phyloP scores from a whole-genome alignment of 1,140 invertebrate species.

The Heliconius hermathena region DNA sequence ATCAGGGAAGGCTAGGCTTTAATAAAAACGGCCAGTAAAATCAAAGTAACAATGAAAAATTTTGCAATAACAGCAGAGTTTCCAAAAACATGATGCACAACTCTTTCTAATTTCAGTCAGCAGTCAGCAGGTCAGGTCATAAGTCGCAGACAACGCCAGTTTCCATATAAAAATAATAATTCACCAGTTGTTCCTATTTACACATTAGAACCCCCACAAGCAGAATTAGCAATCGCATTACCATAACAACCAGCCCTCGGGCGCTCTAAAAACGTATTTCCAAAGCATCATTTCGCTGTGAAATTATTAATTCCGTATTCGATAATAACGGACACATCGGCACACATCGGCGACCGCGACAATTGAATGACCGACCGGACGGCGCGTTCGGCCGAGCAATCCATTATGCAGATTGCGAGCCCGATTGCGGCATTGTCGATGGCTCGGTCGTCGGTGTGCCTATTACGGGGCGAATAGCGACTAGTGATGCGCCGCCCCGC shows the following conservation, averaged over 20 bases:
- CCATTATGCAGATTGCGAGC: slow-evolving; percentile 76
- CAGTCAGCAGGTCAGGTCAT: too few relatives aligned
- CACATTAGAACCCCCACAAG: neutral
- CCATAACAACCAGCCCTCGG: neutral
- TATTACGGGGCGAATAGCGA: slow-evolving; percentile 56
- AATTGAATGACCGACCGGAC: slow-evolving; percentile 73
- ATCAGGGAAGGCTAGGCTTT: too few relatives aligned
- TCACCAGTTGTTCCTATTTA: neutral
- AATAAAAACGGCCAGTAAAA: too few relatives aligned
- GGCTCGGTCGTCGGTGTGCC: slow-evolving; percentile 46
- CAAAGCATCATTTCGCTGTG: slow-evolving; percentile 47
- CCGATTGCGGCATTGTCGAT: slow-evolving; percentile 76
- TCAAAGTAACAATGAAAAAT: too few relatives aligned
- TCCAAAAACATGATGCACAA: too few relatives aligned
- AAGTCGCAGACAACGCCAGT: too few relatives aligned
- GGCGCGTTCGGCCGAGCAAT: slow-evolving; percentile 75
- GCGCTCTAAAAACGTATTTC: slow-evolving; percentile 36
- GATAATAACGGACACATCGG: slow-evolving; percentile 68
- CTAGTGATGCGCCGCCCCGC: slow-evolving; percentile 41
- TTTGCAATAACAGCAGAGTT: too few relatives aligned
- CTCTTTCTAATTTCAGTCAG: too few relatives aligned
- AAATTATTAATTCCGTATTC: slow-evolving; percentile 71
- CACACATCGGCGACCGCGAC: slow-evolving; percentile 67
- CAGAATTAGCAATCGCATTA: slow-evolving; percentile 9
- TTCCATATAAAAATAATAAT: too few relatives aligned